phyloP scores from a whole-genome alignment of 2,113 vertebrate genomes.

The Gavialis gangeticus region DNA sequence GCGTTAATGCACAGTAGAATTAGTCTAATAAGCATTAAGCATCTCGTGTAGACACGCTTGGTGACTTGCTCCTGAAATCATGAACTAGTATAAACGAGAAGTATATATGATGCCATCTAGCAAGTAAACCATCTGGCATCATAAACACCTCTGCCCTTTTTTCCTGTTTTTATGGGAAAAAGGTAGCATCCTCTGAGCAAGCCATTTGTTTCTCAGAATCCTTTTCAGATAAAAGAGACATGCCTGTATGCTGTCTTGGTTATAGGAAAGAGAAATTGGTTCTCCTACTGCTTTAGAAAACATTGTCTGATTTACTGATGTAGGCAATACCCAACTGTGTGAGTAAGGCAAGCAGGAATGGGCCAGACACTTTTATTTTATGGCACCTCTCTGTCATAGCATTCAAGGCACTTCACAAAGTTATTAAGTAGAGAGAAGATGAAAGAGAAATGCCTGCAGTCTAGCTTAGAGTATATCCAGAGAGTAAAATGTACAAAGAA shows the following conservation, averaged over 20 bases:
- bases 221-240: neutral
- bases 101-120: neutral
- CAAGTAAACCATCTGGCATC: neutral
- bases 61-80: fast-evolving
- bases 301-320: constrained; percentile 37
- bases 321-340: neutral
- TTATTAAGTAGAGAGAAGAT: constrained; percentile 65
- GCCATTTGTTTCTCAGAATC: neutral
- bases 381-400: constrained; percentile 51
- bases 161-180: neutral
- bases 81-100: neutral
- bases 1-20: too few species aligned
- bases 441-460: constrained; percentile 46
- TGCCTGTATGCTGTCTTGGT: neutral
- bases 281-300: neutral
- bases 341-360: constrained; percentile 31
- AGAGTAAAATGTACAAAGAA: constrained; percentile 22
- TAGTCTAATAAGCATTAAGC: too few species aligned
- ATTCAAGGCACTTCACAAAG: constrained; percentile 10
- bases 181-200: neutral
- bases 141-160: neutral
- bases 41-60: neutral
- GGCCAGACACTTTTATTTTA: constrained; percentile 61
- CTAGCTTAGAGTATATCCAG: constrained; percentile 25
- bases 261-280: constrained; percentile 23